Base-by-base conservation (phyloP, 2,888 invertebrate species). In the Pheosia tremula region DNA sequence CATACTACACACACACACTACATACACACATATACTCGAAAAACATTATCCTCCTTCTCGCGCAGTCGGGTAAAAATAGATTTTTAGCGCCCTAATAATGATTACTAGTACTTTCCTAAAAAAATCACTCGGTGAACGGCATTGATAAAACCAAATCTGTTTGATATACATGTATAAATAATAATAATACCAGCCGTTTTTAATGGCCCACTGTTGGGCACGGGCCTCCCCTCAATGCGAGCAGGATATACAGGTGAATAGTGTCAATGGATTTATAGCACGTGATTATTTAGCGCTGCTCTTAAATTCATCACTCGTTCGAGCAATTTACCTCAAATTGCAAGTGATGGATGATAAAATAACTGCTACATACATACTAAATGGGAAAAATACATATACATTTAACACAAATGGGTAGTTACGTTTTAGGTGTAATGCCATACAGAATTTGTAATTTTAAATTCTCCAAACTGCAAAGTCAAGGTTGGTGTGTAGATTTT, bases 401-500 rank as follows among this genome's bases (percentile, higher is more conserved):
- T 6, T 39, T 39, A 39, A 8, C 43, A 45, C 7, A 45, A 45
- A n/a, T 5, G 7, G 24, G 50, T 50, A 50, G 4, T 24, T 24
- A 24, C 24, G 4, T 47, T 4, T 47, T n/a, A 50, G 50, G 50
- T 50, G 7, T n/a, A 50, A 50, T 50, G 50, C 24, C 7, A 24
- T 50, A 50, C 24, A 24, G 24, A 50, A 50, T 50, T 50, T 50
- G 24, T 24, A 50, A 50, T 50, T 50, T 50, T 24, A 24, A 50
- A 50, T 6, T 24, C 8, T 13, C 50, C 7, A 24, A 49, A n/a
- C 10, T n/a, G 37, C 60, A 54, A 57, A 57, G n/a, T 24, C 24
- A 50, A 50, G 50, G 56, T n/a, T 61, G 58, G 66, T 66, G 62
- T 49, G 24, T 59, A 45, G 54, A 59, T 45, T 38, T 66, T 50